Evolutionary conservation across 2,113 vertebrate genomes (phyloP).

Genomic region (Aptenodytes forsteri): DNA sequence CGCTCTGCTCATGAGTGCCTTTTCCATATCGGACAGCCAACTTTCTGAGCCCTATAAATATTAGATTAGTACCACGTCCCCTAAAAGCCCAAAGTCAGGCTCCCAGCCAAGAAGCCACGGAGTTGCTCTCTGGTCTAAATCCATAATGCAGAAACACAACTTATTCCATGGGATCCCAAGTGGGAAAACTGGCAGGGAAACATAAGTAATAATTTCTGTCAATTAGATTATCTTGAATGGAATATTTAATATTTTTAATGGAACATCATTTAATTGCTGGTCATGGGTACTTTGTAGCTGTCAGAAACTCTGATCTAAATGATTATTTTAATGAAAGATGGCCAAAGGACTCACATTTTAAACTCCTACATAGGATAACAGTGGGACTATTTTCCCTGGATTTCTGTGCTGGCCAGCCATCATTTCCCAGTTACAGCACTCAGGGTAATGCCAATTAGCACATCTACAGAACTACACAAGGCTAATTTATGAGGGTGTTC

Average conservation of each 20-base stretch:
- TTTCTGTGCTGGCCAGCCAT: not conserved
- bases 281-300: not conserved
- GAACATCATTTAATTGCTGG: not conserved
- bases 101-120: constrained; percentile 19
- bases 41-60: constrained; percentile 36
- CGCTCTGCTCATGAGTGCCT: not conserved
- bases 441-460: not conserved
- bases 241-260: constrained; percentile 26
- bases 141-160: not conserved
- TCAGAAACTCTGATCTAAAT: constrained; percentile 31
- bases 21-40: not conserved
- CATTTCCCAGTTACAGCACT: not conserved
- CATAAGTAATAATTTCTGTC: not conserved
- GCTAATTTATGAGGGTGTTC: not conserved
- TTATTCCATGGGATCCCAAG: constrained; percentile 18
- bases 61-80: not conserved
- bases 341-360: not conserved
- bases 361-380: not conserved
- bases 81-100: constrained; percentile 10
- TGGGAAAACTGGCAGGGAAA: not conserved
- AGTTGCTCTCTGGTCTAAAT: constrained; percentile 9
- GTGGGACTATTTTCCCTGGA: not conserved
- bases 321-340: not conserved
- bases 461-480: not conserved
- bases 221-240: constrained; percentile 4